phyloP scores from a whole-genome alignment of 2,888 invertebrate genomes.

The Pyrocoelia pectoralis region DNA sequence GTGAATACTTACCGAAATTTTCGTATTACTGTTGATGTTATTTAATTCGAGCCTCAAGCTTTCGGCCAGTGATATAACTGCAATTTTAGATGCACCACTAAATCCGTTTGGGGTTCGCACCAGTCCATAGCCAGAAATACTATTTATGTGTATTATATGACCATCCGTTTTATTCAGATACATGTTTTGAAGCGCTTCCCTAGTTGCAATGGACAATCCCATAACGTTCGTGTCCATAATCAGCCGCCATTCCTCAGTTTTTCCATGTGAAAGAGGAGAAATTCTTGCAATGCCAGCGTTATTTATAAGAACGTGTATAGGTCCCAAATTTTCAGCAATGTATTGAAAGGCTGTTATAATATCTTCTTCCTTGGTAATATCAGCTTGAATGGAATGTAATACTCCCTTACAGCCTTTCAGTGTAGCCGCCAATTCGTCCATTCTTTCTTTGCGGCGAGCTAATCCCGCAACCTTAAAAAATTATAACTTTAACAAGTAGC shows the following conservation, averaged over 20 bases:
- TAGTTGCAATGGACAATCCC: slow-evolving; percentile 9
- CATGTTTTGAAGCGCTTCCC: slow-evolving; percentile 14
- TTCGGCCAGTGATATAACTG: background rate
- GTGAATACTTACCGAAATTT: background rate
- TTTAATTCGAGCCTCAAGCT: background rate
- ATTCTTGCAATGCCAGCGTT: slow-evolving; percentile 38
- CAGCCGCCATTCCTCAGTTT: slow-evolving; percentile 20
- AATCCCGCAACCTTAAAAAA: slow-evolving; percentile 37
- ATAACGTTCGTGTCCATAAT: slow-evolving; percentile 9
- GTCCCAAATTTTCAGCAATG: slow-evolving; percentile 40
- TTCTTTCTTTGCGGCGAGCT: slow-evolving; percentile 34
- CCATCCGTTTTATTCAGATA: slow-evolving; percentile 7
- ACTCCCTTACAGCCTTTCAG: slow-evolving; percentile 29
- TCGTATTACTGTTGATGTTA: background rate
- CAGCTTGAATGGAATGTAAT: slow-evolving; percentile 36
- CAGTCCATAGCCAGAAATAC: background rate
- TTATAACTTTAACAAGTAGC: background rate
- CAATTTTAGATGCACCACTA: slow-evolving; percentile 13
- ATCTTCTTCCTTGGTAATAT: slow-evolving; percentile 41
- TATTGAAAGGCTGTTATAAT: slow-evolving; percentile 40
- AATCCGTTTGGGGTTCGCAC: background rate
- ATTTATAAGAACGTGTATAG: slow-evolving; percentile 42
- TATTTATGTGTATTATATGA: slow-evolving; percentile 17
- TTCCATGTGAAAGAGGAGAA: slow-evolving; percentile 33
- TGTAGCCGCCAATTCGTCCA: slow-evolving; percentile 32